Evolutionary conservation across 2,797 vertebrate species (phyloP).

Genomic region (Salmo trutta): DNA sequence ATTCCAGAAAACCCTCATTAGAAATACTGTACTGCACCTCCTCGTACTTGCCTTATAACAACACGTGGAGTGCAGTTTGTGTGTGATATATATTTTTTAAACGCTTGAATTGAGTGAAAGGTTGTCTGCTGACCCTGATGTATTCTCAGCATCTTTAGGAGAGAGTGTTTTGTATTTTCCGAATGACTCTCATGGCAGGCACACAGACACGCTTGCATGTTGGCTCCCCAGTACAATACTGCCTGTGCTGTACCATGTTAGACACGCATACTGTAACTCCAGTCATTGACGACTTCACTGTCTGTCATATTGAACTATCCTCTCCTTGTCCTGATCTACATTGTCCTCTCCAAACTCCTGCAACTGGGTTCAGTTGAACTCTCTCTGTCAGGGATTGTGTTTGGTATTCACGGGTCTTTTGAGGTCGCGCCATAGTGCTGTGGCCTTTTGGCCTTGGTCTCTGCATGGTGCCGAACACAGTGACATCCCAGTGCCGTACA

Average conservation of each 20-base stretch:
- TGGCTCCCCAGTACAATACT: too few species aligned
- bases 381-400: not conserved
- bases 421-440: not conserved
- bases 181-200: too few species aligned
- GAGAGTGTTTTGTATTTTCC: slow-evolving; percentile 11
- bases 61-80: not conserved
- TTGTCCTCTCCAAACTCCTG: not conserved
- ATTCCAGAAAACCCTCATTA: not conserved
- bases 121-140: slow-evolving; percentile 13
- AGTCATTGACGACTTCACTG: not conserved
- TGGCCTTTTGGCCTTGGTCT: not conserved
- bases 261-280: not conserved
- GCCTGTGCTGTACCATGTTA: too few species aligned
- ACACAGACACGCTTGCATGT: too few species aligned
- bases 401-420: not conserved
- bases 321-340: too few species aligned
- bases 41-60: not conserved
- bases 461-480: not conserved
- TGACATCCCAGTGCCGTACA: slow-evolving; percentile 12
- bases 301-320: not conserved
- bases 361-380: not conserved
- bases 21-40: not conserved
- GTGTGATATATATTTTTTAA: not conserved
- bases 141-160: too few species aligned
- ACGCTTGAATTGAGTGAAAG: slow-evolving; percentile 21